These are phyloP conservation scores for Parauchenoglanis punctatus DNA, from an alignment of 2,797 vertebrate species.

Conservation along the genomic window DNA sequence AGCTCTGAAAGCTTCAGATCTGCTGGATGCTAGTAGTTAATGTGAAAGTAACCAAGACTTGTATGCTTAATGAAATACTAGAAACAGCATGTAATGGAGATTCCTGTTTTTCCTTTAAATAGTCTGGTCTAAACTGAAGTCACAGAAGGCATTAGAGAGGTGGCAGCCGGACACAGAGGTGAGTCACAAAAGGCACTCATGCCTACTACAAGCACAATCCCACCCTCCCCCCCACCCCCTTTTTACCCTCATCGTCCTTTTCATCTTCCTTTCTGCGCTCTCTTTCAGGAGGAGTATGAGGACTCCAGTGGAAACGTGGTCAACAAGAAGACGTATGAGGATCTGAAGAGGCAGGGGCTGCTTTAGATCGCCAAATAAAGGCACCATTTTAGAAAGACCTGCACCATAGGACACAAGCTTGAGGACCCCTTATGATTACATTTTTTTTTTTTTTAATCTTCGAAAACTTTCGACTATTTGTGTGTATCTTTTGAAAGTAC, in stretches of 20 bases:
- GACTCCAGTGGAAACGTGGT: slow-evolving; percentile 98
- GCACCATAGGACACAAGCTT: neutral
- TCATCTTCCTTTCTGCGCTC: neutral
- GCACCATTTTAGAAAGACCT: neutral
- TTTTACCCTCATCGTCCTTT: too few species aligned
- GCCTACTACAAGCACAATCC: neutral
- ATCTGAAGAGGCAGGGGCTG: slow-evolving; percentile 95
- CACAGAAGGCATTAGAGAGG: slow-evolving; percentile 92
- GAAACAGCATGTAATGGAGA: neutral
- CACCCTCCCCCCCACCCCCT: neutral
- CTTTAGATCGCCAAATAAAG: slow-evolving; percentile 69
- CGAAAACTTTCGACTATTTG: neutral
- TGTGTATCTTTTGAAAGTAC: slow-evolving; percentile 18
- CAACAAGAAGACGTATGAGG: slow-evolving; percentile 98
- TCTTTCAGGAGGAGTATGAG: slow-evolving; percentile 92
- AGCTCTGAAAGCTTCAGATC: neutral
- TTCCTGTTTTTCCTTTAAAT: neutral
- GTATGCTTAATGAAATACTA: neutral
- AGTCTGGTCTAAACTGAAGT: slow-evolving; percentile 98
- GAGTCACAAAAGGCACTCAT: neutral
- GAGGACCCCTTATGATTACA: neutral
- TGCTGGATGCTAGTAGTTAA: neutral
- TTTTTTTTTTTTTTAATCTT: neutral
- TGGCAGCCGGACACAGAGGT: slow-evolving; percentile 99
- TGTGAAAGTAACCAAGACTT: neutral